Evolutionary conservation across 2,113 vertebrate species (phyloP).

Genomic region (Cyphomyrus plagiostoma): DNA sequence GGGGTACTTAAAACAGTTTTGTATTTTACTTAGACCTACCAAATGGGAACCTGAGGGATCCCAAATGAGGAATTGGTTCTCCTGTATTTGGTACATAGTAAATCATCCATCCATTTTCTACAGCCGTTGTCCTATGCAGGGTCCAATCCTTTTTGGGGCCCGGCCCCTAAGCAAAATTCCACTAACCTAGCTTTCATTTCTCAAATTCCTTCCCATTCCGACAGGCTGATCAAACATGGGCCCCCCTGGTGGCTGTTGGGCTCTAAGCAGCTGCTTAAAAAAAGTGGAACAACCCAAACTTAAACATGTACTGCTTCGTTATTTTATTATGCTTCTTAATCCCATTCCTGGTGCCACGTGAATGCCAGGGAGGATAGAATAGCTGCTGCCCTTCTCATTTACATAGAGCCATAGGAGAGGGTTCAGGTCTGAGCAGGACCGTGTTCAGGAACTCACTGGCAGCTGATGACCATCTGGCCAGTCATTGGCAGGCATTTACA

Average conservation of each 20-base stretch:
- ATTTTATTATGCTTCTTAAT: neutral
- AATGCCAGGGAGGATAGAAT: neutral
- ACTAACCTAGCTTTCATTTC: too few relatives aligned
- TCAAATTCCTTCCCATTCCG: too few relatives aligned
- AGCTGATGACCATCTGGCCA: neutral
- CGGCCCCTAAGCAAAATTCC: too few relatives aligned
- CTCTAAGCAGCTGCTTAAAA: too few relatives aligned
- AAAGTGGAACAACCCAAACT: too few relatives aligned
- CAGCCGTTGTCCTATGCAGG: neutral
- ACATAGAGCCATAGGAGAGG: neutral
- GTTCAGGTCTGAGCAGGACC: neutral
- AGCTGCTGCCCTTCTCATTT: neutral
- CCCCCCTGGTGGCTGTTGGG: too few relatives aligned
- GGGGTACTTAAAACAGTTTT: neutral
- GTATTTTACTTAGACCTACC: neutral
- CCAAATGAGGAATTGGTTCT: neutral
- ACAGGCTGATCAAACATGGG: too few relatives aligned
- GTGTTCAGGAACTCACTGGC: neutral
- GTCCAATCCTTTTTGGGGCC: too few relatives aligned
- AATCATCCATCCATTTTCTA: neutral
- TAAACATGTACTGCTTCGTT: neutral
- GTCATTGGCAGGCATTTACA: neutral
- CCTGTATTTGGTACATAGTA: neutral
- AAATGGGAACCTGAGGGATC: neutral
- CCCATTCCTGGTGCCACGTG: neutral